Conservation (phyloP, 2,888 invertebrate species). For the Volucella zonaria region DNA sequence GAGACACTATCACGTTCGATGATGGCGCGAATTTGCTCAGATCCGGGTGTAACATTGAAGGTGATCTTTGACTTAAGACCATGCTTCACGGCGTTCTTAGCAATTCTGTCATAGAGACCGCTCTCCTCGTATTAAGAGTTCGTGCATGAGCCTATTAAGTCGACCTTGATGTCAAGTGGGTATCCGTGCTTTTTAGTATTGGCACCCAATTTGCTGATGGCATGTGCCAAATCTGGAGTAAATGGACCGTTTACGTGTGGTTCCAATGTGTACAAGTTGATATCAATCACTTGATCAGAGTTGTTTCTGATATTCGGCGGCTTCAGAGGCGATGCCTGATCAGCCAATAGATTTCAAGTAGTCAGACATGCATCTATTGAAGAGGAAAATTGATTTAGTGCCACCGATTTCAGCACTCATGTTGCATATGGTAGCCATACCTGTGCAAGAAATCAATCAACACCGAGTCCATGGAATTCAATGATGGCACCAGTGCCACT, state of each 20-base stretch:
- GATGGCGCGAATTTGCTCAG: slow-evolving; percentile 98
- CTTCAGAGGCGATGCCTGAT: slow-evolving; percentile 87
- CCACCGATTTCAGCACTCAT: slow-evolving; percentile 99
- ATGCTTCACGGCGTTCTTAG: slow-evolving; percentile 93
- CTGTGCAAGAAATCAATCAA: slow-evolving; percentile 99
- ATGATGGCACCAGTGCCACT: slow-evolving; percentile 99
- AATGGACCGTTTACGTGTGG: slow-evolving; percentile 99
- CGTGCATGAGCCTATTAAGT: slow-evolving; percentile 99
- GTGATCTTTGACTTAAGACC: slow-evolving; percentile 97
- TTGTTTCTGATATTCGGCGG: slow-evolving; percentile 87
- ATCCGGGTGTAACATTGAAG: slow-evolving; percentile 99
- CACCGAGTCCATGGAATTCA: slow-evolving; percentile 98
- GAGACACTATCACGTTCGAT: slow-evolving; percentile 98
- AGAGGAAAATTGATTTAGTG: slow-evolving; percentile 98
- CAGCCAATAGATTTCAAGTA: slow-evolving; percentile 94
- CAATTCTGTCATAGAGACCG: slow-evolving; percentile 98
- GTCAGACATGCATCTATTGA: slow-evolving; percentile 96
- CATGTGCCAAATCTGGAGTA: slow-evolving; percentile 98
- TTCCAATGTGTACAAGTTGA: slow-evolving; percentile 95
- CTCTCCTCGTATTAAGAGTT: slow-evolving; percentile 99
- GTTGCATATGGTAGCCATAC: slow-evolving; percentile 99
- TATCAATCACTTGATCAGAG: slow-evolving; percentile 94
- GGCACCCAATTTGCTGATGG: slow-evolving; percentile 94
- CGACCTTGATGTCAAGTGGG: slow-evolving; percentile 96
- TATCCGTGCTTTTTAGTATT: slow-evolving; percentile 95